phyloP scores from a whole-genome alignment of 2,797 vertebrate genomes.

The Trematomus bernacchii region DNA sequence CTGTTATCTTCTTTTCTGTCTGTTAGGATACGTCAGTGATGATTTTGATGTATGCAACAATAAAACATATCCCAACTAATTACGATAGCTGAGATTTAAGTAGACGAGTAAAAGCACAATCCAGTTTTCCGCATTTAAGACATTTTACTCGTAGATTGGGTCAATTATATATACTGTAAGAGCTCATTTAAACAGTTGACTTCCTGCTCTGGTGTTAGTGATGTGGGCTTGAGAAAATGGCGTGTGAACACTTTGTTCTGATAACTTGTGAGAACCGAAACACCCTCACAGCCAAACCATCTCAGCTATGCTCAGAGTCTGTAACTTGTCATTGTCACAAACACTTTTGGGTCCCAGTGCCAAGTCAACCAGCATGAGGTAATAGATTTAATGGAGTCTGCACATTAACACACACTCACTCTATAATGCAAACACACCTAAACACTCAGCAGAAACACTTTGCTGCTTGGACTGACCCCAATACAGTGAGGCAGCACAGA shows the following conservation, averaged over 20 bases:
- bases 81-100: background rate
- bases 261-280: constrained; percentile 2
- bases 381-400: constrained; percentile 40
- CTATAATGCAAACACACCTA: constrained; percentile 10
- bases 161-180: no score
- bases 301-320: constrained; percentile 12
- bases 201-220: background rate
- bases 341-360: constrained; percentile 31
- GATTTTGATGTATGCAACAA: no score
- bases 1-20: no score
- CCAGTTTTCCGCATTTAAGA: background rate
- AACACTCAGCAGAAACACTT: background rate
- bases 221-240: background rate
- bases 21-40: no score
- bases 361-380: constrained; percentile 16
- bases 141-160: background rate
- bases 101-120: constrained; percentile 2
- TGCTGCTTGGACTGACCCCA: constrained; percentile 13
- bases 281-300: background rate
- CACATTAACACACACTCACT: constrained; percentile 16
- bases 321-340: constrained; percentile 12
- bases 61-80: background rate
- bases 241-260: constrained; percentile 5
- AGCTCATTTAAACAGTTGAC: no score
- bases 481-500: background rate